Percentiles rank a stretch among this genome's conserved stretches.
These are phyloP conservation scores for Gonioctena quinquepunctata DNA, from an alignment of 1,140 invertebrate genomes.

Conservation along the genomic window DNA sequence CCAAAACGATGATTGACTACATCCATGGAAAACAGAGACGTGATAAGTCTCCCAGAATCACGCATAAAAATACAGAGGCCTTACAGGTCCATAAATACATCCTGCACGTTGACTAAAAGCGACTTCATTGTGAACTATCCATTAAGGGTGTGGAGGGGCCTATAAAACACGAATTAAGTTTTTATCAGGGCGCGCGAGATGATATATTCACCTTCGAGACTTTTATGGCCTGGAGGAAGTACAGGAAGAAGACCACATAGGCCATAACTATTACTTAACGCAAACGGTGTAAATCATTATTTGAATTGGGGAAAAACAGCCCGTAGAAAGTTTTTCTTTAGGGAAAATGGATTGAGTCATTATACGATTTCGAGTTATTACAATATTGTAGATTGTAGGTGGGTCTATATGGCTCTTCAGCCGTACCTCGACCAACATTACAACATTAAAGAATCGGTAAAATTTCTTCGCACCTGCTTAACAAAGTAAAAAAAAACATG, in stretches of 20 bases:
- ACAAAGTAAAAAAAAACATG: no score
- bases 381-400: no score
- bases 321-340: no score
- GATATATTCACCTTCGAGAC: neutral
- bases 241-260: neutral
- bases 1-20: no score
- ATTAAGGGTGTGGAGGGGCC: slow-evolving; percentile 31
- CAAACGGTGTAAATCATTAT: slow-evolving; percentile 22
- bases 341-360: no score
- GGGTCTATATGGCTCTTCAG: no score
- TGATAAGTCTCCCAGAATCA: no score
- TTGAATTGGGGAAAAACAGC: neutral
- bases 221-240: neutral
- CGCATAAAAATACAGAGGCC: slow-evolving; percentile 28
- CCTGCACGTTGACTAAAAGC: slow-evolving; percentile 26
- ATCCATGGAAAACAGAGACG: no score
- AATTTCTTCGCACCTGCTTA: no score
- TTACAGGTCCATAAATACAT: slow-evolving; percentile 26
- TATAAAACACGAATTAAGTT: slow-evolving; percentile 38
- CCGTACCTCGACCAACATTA: no score
- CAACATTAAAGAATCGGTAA: no score
- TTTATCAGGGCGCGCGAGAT: slow-evolving; percentile 28
- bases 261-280: slow-evolving; percentile 24
- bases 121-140: slow-evolving; percentile 28
- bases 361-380: no score